These are phyloP conservation scores for Platygyra sinensis DNA, from an alignment of 64 coral and sea anemone genomes.

Conservation along the genomic window DNA sequence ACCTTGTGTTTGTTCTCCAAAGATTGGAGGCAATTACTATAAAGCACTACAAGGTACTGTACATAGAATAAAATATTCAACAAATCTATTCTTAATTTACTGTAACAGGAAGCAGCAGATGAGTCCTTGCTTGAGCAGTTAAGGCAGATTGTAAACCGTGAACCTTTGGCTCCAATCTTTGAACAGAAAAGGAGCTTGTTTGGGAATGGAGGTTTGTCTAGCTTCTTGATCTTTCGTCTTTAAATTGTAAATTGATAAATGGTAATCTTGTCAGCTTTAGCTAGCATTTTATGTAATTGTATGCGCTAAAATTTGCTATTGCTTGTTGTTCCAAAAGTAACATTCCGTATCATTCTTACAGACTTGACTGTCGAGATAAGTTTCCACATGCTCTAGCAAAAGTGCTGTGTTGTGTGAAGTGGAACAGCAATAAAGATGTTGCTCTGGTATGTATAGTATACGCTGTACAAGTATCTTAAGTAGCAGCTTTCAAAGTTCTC, in stretches of 20 bases:
- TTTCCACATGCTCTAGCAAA: constrained; percentile 85
- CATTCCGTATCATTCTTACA: background rate
- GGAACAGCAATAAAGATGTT: constrained; percentile 97
- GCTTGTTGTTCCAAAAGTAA: no score
- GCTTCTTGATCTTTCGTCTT: background rate
- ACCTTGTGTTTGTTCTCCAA: background rate
- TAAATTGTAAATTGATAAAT: background rate
- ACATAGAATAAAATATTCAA: background rate
- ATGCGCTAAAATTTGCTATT: no score
- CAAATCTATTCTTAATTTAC: background rate
- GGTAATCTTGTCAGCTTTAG: no score
- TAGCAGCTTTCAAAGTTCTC: no score
- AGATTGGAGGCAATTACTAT: background rate
- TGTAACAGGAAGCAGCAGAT: constrained; percentile 38
- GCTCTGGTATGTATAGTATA: constrained; percentile 62
- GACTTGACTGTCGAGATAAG: constrained; percentile 92
- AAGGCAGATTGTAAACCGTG: constrained; percentile 80
- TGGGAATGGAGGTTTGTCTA: constrained; percentile 89
- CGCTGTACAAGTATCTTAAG: no score
- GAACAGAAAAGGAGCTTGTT: constrained; percentile 89
- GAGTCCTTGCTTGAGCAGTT: constrained; percentile 45
- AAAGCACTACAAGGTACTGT: background rate
- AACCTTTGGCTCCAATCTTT: constrained; percentile 87
- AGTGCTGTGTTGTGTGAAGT: constrained; percentile 86
- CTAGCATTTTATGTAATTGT: no score